Percentiles rank a stretch among this genome's conserved stretches.
These are phyloP conservation scores for Diadema setosum DNA, from an alignment of 35 echinoderm and acorn worm species.

Conservation along the genomic window DNA sequence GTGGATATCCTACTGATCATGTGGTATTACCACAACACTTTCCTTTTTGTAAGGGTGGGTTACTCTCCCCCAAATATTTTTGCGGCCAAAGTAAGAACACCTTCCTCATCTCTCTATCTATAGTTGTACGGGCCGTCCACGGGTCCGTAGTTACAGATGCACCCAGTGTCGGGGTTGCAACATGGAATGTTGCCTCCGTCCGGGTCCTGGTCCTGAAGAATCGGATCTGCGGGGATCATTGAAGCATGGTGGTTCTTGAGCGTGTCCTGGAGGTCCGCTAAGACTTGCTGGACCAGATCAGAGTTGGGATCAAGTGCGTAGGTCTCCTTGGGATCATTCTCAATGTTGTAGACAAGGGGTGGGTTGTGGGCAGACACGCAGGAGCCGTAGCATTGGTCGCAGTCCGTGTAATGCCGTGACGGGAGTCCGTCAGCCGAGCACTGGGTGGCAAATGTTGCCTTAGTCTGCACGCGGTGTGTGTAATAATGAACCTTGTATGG, in stretches of 20 bases:
- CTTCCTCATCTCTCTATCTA: no score
- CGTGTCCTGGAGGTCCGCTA: conserved; percentile 40
- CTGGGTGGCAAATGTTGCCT: background rate
- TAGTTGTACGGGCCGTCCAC: background rate
- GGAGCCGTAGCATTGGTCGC: conserved; percentile 15
- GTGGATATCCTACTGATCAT: no score
- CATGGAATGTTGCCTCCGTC: conserved; percentile 33
- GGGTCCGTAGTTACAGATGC: conserved; percentile 66
- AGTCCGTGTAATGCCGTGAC: background rate
- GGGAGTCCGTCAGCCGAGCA: conserved; percentile 30
- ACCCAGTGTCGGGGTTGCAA: conserved; percentile 81
- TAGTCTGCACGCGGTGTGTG: conserved; percentile 19
- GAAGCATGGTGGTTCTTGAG: conserved; percentile 32
- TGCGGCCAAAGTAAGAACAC: no score
- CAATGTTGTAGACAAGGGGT: conserved; percentile 79
- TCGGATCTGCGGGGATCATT: conserved; percentile 8
- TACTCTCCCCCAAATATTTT: no score
- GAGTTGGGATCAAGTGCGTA: conserved; percentile 20
- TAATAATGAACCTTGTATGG: conserved; percentile 74
- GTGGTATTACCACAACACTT: no score
- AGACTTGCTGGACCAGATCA: background rate
- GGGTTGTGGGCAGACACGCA: conserved; percentile 64
- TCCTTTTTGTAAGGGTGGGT: no score
- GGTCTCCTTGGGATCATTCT: conserved; percentile 63
- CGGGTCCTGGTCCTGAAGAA: background rate